Evolutionary conservation across 2,797 vertebrate species (phyloP).

Genomic region (Eurystomus glaucurus): DNA sequence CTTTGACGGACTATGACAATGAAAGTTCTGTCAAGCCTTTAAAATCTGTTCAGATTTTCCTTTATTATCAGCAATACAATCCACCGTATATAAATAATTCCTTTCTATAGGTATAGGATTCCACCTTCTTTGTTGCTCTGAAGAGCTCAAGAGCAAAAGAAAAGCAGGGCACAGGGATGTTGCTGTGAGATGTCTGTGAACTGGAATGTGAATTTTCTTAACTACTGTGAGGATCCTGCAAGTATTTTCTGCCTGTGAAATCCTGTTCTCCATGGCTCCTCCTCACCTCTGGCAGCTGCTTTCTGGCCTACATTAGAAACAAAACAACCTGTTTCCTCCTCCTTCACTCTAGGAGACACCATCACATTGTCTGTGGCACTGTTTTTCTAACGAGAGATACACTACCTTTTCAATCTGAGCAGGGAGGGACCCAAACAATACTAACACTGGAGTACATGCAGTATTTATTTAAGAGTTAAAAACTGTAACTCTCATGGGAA

Average conservation of each 20-base stretch:
- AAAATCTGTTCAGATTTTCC: constrained; percentile 54
- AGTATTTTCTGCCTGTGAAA: neutral
- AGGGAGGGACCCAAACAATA: neutral
- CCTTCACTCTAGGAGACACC: neutral
- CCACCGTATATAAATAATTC: neutral
- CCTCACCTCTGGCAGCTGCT: neutral
- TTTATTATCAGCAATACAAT: constrained; percentile 51
- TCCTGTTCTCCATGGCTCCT: constrained; percentile 17
- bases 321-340: neutral
- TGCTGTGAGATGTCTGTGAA: constrained; percentile 56
- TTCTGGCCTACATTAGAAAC: constrained; percentile 11
- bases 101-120: constrained; percentile 21
- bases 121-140: constrained; percentile 23
- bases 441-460: rapidly evolving
- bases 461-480: neutral
- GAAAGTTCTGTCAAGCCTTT: constrained; percentile 45
- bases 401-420: neutral
- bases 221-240: neutral
- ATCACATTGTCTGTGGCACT: rapidly evolving
- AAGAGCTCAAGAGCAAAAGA: constrained; percentile 27
- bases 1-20: constrained; percentile 38
- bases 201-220: neutral
- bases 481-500: rapidly evolving
- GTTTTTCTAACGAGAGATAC: neutral
- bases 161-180: constrained; percentile 16